Evolutionary conservation across 2,888 invertebrate species (phyloP).

Genomic region (Clivina fossor): DNA sequence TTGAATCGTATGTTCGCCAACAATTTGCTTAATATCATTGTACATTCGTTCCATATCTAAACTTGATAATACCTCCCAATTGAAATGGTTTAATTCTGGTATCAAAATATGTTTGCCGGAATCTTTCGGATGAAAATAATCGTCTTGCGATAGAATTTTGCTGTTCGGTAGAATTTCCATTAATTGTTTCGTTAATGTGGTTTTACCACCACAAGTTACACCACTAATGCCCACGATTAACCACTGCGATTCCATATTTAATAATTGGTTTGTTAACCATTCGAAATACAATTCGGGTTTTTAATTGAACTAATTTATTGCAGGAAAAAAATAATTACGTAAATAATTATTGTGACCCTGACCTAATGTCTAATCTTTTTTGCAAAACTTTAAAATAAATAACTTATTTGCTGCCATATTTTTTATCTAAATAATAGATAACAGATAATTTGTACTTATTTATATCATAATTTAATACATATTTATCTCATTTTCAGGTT

Average conservation of each 20-base stretch:
- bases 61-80: conserved; percentile 73
- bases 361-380: conserved; percentile 6
- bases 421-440: no score
- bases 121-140: conserved; percentile 70
- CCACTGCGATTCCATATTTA: conserved; percentile 24
- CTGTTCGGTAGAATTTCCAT: conserved; percentile 52
- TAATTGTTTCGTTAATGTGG: conserved; percentile 66
- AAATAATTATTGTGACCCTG: conserved; percentile 11
- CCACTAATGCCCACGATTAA: conserved; percentile 72
- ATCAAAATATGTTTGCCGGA: conserved; percentile 66
- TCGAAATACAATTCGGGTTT: not conserved
- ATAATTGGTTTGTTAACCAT: not conserved
- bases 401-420: no score
- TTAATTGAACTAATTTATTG: not conserved
- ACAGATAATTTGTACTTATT: no score
- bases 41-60: conserved; percentile 74
- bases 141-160: conserved; percentile 69
- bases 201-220: conserved; percentile 83
- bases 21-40: conserved; percentile 57
- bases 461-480: no score
- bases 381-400: no score
- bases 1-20: no score
- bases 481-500: no score
- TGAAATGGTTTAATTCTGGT: conserved; percentile 68
- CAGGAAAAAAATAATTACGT: conserved; percentile 20